These are phyloP conservation scores for Drosophila gaucha DNA, from an alignment of 2,888 invertebrate species.

Conservation along the genomic window DNA sequence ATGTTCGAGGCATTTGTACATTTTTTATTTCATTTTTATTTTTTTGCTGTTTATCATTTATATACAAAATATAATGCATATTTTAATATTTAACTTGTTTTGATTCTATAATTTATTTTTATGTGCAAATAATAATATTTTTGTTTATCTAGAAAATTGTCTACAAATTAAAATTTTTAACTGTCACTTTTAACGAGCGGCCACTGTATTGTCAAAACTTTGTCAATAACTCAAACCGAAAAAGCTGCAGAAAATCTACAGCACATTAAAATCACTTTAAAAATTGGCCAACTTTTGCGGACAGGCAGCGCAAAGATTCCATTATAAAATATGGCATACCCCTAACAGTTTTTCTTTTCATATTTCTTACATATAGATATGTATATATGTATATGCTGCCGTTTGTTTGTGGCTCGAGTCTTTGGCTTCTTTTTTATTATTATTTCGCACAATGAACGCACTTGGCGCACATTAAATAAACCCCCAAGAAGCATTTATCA, in stretches of 20 bases:
- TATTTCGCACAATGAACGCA: constrained; percentile 74
- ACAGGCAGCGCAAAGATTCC: constrained; percentile 23
- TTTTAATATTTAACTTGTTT: too few species aligned
- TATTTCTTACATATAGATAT: not conserved
- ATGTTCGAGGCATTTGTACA: too few species aligned
- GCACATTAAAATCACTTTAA: constrained; percentile 71
- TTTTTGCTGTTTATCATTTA: too few species aligned
- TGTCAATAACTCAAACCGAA: constrained; percentile 65
- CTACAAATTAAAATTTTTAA: not conserved
- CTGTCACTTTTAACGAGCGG: not conserved
- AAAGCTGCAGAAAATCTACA: constrained; percentile 32
- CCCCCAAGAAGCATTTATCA: constrained; percentile 79
- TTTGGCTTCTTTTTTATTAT: constrained; percentile 59
- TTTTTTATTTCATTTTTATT: too few species aligned
- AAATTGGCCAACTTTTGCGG: constrained; percentile 27
- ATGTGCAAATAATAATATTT: not conserved
- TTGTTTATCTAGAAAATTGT: not conserved
- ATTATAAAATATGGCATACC: constrained; percentile 38
- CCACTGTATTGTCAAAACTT: constrained; percentile 43
- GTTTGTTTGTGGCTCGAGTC: constrained; percentile 18
- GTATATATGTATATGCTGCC: not conserved
- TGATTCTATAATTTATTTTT: too few species aligned
- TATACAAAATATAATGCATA: too few species aligned
- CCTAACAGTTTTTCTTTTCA: constrained; percentile 20
- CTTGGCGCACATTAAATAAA: constrained; percentile 78